A percentile compares a stretch with the other conserved stretches of the same genome.
Evolutionary conservation across 2,113 vertebrate genomes (phyloP).

Genomic region (Lethenteron reissneri): DNA sequence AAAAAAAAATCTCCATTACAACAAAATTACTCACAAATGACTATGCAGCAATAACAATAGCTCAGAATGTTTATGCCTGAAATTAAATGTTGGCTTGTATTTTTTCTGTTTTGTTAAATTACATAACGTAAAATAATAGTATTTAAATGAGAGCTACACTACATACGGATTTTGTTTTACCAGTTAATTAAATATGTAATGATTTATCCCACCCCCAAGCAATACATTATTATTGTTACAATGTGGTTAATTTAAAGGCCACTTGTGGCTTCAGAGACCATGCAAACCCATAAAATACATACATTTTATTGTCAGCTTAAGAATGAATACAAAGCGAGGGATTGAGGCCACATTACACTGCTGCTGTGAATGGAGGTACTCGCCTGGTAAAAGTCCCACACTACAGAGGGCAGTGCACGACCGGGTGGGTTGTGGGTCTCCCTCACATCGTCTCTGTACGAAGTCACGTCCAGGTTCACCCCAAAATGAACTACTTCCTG

Average conservation of each 20-base stretch:
- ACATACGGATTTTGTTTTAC: too few relatives aligned
- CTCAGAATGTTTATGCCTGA: background rate
- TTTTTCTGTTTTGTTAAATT: too few relatives aligned
- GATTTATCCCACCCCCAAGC: background rate
- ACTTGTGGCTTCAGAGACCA: background rate
- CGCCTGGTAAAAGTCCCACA: constrained; percentile 66
- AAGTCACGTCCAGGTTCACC: constrained; percentile 74
- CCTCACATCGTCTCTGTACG: constrained; percentile 44
- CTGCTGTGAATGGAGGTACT: background rate
- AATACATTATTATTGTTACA: background rate
- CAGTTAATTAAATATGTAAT: background rate
- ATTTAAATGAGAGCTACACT: background rate
- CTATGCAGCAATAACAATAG: background rate
- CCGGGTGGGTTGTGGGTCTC: constrained; percentile 67
- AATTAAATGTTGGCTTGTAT: background rate
- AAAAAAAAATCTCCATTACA: background rate
- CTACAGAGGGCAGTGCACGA: constrained; percentile 45
- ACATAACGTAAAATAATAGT: background rate
- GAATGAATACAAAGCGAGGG: background rate
- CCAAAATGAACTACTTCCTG: constrained; percentile 54
- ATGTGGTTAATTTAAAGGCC: background rate
- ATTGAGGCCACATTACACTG: background rate
- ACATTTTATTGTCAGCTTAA: constrained; percentile 4
- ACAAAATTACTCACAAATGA: background rate
- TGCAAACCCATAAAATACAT: background rate